Evolutionary conservation across 2,888 invertebrate genomes (phyloP).

Genomic region (Halictus ligatus): DNA sequence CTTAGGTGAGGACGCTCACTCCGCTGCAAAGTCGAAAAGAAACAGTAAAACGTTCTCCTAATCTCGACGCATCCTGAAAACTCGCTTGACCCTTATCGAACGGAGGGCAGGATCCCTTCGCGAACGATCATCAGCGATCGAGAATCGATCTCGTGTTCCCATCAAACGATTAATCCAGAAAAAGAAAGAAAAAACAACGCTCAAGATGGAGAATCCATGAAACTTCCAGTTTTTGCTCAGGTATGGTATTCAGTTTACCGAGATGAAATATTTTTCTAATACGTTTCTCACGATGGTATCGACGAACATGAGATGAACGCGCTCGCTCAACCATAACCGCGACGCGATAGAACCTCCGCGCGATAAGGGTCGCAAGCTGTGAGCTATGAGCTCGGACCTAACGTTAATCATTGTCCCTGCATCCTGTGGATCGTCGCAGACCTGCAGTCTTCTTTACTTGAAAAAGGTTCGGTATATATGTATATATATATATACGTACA

Average conservation of each 20-base stretch:
- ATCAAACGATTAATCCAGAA: background rate
- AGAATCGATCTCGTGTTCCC: background rate
- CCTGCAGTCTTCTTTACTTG: conserved; percentile 84
- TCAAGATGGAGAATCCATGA: background rate
- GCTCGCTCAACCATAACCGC: conserved; percentile 24
- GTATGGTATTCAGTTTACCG: conserved; percentile 8
- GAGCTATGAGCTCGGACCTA: conserved; percentile 80
- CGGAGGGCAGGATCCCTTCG: conserved; percentile 17
- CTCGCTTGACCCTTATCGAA: conserved; percentile 57
- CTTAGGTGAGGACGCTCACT: conserved; percentile 67
- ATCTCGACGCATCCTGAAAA: conserved; percentile 22
- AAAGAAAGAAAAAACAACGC: background rate
- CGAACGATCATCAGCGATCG: conserved; percentile 21
- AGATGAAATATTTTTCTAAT: conserved; percentile 18
- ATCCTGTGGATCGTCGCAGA: conserved; percentile 82
- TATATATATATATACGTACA: conserved; percentile 57
- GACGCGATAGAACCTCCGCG: conserved; percentile 14
- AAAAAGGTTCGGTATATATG: conserved; percentile 83
- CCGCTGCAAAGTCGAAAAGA: background rate
- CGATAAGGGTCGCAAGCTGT: conserved; percentile 73
- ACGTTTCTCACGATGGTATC: background rate
- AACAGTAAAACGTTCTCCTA: background rate
- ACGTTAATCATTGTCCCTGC: conserved; percentile 78
- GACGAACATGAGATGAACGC: background rate
- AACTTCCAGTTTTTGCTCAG: conserved; percentile 4